These are phyloP conservation scores for Cydia splendana DNA, from an alignment of 1,140 invertebrate species.

Conservation along the genomic window DNA sequence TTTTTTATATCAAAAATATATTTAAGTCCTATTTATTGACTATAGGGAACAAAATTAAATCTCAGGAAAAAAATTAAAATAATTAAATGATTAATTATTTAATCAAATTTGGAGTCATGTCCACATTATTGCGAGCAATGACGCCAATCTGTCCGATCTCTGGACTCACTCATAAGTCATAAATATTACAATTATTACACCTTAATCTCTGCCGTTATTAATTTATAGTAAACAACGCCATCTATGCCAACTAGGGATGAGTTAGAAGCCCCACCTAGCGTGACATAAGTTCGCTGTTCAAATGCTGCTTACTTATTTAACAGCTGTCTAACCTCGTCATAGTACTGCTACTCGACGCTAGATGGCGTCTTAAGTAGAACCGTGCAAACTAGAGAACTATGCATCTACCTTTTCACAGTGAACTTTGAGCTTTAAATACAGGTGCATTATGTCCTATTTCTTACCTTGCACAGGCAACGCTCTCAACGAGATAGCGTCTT, in stretches of 20 bases:
- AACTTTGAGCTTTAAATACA: background rate
- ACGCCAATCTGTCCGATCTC: too few relatives aligned
- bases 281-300: slow-evolving; percentile 12
- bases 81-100: too few relatives aligned
- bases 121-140: too few relatives aligned
- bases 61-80: too few relatives aligned
- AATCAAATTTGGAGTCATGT: too few relatives aligned
- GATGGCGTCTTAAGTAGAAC: slow-evolving; percentile 37
- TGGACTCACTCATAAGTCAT: too few relatives aligned
- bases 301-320: background rate
- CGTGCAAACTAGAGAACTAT: too few relatives aligned
- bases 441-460: slow-evolving; percentile 1
- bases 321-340: background rate
- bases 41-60: too few relatives aligned
- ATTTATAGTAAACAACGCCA: slow-evolving; percentile 33
- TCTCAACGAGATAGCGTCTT: slow-evolving; percentile 69
- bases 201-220: background rate
- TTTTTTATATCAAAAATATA: too few relatives aligned
- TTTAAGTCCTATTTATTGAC: too few relatives aligned
- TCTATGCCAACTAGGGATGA: slow-evolving; percentile 23
- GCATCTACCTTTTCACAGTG: too few relatives aligned
- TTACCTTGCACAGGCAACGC: slow-evolving; percentile 66
- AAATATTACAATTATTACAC: too few relatives aligned
- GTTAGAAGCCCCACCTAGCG: slow-evolving; percentile 45
- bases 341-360: slow-evolving; percentile 39